Evolutionary conservation across 2,888 invertebrate species (phyloP).

Genomic region (Papilio gigon): DNA sequence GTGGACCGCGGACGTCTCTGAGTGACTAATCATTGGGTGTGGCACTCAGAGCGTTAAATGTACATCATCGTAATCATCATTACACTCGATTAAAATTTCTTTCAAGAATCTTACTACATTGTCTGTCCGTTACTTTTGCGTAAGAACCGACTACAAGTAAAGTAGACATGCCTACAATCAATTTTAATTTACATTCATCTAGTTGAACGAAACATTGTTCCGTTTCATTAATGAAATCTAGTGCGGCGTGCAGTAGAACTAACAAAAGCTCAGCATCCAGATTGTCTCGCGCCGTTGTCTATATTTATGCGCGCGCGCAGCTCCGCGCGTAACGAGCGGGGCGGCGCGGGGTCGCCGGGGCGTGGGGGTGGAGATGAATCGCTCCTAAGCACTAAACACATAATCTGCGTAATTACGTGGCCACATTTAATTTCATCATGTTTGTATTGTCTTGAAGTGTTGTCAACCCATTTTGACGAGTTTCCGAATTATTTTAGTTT

Average conservation of each 20-base stretch:
- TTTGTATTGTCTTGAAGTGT: constrained; percentile 13
- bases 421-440: background rate
- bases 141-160: too few species aligned
- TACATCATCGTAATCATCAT: too few species aligned
- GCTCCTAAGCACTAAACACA: constrained; percentile 1
- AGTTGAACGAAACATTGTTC: background rate
- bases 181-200: background rate
- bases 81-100: too few species aligned
- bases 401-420: constrained; percentile 7
- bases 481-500: too few species aligned
- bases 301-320: constrained; percentile 48
- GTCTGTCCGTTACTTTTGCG: too few species aligned
- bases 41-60: too few species aligned
- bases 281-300: constrained; percentile 44
- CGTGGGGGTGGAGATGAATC: constrained; percentile 36
- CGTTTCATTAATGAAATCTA: constrained; percentile 35
- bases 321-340: constrained; percentile 55
- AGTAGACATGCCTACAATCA: too few species aligned
- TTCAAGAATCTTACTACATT: too few species aligned
- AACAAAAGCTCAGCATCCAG: constrained; percentile 30
- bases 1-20: too few species aligned
- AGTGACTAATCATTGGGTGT: too few species aligned
- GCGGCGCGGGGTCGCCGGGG: constrained; percentile 46
- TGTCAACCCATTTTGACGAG: too few species aligned
- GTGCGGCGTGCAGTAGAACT: background rate